These are phyloP conservation scores for Micoletzkya japonica DNA, from an alignment of 2,888 invertebrate genomes.

Conservation along the genomic window DNA sequence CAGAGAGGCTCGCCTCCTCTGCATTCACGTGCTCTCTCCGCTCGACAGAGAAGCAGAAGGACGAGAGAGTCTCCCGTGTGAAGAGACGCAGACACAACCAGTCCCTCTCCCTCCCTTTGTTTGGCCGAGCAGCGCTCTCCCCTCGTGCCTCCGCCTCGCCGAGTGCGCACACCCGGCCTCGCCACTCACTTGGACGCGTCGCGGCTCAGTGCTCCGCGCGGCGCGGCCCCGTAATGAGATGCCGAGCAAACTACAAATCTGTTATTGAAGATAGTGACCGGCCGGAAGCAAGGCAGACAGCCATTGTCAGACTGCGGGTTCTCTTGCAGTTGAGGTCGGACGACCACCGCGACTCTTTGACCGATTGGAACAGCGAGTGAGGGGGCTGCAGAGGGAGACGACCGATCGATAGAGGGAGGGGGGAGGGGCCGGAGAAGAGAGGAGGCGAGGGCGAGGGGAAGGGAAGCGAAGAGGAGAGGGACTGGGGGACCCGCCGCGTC, in stretches of 20 bases:
- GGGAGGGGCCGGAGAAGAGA: background rate
- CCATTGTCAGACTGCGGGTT: background rate
- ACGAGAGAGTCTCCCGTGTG: background rate
- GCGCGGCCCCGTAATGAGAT: slow-evolving; percentile 29
- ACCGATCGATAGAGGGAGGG: background rate
- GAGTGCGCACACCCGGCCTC: slow-evolving; percentile 22
- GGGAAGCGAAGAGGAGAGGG: background rate
- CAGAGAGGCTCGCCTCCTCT: background rate
- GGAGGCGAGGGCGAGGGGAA: slow-evolving; percentile 20
- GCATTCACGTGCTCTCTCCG: background rate
- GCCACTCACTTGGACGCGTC: slow-evolving; percentile 15
- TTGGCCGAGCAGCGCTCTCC: slow-evolving; percentile 27
- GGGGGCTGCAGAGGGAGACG: background rate
- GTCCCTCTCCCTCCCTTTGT: slow-evolving; percentile 21
- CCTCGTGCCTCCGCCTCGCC: too few species aligned
- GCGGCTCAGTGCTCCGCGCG: slow-evolving; percentile 28
- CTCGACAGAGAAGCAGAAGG: background rate
- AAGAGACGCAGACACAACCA: slow-evolving; percentile 12
- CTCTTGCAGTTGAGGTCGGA: background rate
- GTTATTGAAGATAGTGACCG: slow-evolving; percentile 32
- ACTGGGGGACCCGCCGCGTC: too few species aligned
- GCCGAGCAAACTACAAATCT: slow-evolving; percentile 32
- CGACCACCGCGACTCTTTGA: background rate
- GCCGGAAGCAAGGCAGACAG: slow-evolving; percentile 19
- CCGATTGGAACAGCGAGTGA: background rate